These are phyloP conservation scores for Pyralis farinalis DNA, from an alignment of 2,888 invertebrate species.

Conservation along the genomic window DNA sequence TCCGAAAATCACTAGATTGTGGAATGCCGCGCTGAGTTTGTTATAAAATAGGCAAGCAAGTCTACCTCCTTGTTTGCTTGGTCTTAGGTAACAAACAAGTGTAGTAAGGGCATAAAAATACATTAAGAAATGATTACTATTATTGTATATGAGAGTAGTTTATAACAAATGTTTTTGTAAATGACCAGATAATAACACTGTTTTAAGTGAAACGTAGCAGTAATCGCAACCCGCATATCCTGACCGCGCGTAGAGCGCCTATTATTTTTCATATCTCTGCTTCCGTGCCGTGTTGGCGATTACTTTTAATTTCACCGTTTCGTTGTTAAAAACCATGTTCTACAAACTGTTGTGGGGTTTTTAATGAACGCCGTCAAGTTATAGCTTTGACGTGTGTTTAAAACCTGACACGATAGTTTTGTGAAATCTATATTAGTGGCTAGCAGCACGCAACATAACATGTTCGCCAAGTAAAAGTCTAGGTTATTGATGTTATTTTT, in stretches of 20 bases:
- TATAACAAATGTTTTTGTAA: not conserved
- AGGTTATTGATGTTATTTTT: not conserved
- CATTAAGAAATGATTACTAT: too few species aligned
- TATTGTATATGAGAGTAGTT: not conserved
- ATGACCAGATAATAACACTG: constrained; percentile 16
- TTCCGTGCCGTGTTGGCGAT: constrained; percentile 54
- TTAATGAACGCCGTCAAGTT: constrained; percentile 53
- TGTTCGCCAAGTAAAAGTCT: not conserved
- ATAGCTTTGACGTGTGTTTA: constrained; percentile 48
- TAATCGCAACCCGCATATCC: constrained; percentile 49
- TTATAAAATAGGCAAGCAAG: too few species aligned
- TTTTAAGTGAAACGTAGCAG: constrained; percentile 36
- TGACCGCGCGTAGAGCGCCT: constrained; percentile 37
- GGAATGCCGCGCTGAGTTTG: too few species aligned
- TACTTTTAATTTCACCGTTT: constrained; percentile 68
- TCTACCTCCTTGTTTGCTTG: too few species aligned
- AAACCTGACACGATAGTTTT: constrained; percentile 39
- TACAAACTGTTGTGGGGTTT: constrained; percentile 55
- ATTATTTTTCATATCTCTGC: constrained; percentile 67
- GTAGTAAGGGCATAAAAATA: too few species aligned
- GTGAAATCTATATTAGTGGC: constrained; percentile 13
- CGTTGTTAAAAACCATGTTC: constrained; percentile 52
- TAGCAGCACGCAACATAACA: not conserved
- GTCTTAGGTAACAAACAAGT: too few species aligned
- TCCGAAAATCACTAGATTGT: too few species aligned